Base-by-base conservation (phyloP, 2,888 invertebrate genomes). In the Villa cingulata region DNA sequence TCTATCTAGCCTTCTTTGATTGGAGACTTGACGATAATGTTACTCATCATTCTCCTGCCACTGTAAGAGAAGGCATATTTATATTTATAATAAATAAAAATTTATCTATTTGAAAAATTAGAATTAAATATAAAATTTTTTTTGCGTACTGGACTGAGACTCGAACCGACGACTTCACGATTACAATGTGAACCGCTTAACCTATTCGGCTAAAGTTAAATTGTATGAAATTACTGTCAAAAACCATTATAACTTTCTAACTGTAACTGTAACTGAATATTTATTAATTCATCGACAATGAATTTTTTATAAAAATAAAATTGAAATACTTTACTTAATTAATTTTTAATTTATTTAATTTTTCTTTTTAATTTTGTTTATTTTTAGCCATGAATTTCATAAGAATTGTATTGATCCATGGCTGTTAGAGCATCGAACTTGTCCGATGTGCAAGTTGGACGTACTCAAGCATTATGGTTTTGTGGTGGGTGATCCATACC, bases 401-500 rank as follows among this genome's bases (percentile, higher is more conserved):
- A 92, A 91, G 73, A 81, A 77, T 60, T 95, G 94, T 74, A 91
- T 95, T 62, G 94, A 95, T 72, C 94, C 92, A 17, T 95, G 94
- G 94, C 74, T 95, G 51, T 72, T 95, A 61, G 92, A 94, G 64
- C 91, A 94, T 68, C 77, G 92, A 54, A 92, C 92, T 32, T 95
- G 94, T 68, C 94, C 94, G 12, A 92, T 95, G 90, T 95, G 94
- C 72, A 94, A 94, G 70, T 82, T 89, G 80, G 94, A 95, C 70
- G 94, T 95, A 58, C 77, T 95, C 52, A 86, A 90, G 63, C 82
- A 85, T 65, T 88, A 87, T 62, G 88, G 88, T 54, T 85, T 84
- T 70, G 83, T 86, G 78, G 86, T 85, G 68, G 80, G 83, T 76
- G 70, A 67, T 63, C 57, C 63, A 58, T 64, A 63, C 23, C 63